phyloP scores from a whole-genome alignment of 2,113 vertebrate species.

The Sylvicapra grimmia region DNA sequence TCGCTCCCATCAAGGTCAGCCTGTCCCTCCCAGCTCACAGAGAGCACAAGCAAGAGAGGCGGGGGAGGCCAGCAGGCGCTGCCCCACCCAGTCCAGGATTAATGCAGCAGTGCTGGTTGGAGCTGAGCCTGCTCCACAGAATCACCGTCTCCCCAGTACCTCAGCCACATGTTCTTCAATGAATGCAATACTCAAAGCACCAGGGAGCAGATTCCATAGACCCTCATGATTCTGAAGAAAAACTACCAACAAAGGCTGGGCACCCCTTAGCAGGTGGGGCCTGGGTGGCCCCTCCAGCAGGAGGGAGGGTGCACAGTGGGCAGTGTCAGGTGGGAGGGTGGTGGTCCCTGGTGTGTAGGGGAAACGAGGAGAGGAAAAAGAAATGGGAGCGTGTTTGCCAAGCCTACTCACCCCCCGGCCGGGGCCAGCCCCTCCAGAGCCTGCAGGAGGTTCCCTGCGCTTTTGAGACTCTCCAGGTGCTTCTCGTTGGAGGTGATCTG shows the following conservation, averaged over 20 bases:
- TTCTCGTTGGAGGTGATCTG: constrained; percentile 82
- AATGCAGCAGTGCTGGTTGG: neutral
- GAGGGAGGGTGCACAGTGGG: neutral
- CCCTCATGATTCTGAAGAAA: neutral
- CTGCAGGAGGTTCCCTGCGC: constrained; percentile 69
- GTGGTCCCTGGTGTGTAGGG: neutral
- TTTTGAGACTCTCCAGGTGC: constrained; percentile 67
- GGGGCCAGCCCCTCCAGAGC: constrained; percentile 75
- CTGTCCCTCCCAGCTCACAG: neutral
- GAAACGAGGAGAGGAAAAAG: neutral
- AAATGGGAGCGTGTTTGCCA: constrained; percentile 34
- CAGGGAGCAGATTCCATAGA: neutral
- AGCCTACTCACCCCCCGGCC: constrained; percentile 73
- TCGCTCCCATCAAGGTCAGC: neutral
- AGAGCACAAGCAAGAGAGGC: neutral
- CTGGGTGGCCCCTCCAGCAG: neutral
- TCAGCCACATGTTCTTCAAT: neutral
- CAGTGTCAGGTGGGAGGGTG: neutral
- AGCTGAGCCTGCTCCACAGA: neutral
- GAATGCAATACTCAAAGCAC: neutral
- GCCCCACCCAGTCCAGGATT: neutral
- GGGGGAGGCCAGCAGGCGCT: neutral
- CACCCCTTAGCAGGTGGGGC: too few species aligned
- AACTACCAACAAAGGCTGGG: neutral
- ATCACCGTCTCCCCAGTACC: neutral